phyloP scores from a whole-genome alignment of 2,888 invertebrate genomes.

The Doris montereyensis region DNA sequence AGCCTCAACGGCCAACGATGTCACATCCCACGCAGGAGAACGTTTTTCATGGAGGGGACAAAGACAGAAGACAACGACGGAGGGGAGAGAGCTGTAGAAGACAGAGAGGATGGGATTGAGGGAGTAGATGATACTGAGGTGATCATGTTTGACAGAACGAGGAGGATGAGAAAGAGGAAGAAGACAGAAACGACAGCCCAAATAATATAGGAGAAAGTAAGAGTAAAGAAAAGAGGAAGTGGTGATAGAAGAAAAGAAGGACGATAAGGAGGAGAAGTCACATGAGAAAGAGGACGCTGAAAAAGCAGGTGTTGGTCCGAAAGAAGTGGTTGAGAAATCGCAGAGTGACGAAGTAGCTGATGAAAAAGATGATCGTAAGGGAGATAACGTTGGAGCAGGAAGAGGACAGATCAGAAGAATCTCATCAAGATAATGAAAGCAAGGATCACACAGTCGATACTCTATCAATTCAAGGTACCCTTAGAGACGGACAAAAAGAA shows the following conservation, averaged over 20 bases:
- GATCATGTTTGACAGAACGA: slow-evolving; percentile 22
- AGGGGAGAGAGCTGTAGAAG: background rate
- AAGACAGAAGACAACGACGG: background rate
- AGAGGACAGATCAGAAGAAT: background rate
- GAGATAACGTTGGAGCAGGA: background rate
- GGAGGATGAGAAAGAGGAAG: slow-evolving; percentile 3
- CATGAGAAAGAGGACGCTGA: background rate
- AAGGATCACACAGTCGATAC: too few species aligned
- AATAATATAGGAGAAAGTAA: background rate
- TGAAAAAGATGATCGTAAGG: background rate
- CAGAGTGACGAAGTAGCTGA: background rate
- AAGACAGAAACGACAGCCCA: too few species aligned
- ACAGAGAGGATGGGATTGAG: slow-evolving; percentile 16
- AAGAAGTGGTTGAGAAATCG: background rate
- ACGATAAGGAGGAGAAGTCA: background rate
- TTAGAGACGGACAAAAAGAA: too few species aligned
- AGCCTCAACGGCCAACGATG: too few species aligned
- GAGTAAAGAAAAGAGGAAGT: background rate
- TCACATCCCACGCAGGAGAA: too few species aligned
- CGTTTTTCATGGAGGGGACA: background rate
- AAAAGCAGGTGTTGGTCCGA: background rate
- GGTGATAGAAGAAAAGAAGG: background rate
- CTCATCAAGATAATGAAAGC: too few species aligned
- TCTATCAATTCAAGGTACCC: too few species aligned
- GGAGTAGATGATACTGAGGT: slow-evolving; percentile 28